These are phyloP conservation scores for Nephrotoma flavescens DNA, from an alignment of 2,888 invertebrate genomes.

Conservation along the genomic window DNA sequence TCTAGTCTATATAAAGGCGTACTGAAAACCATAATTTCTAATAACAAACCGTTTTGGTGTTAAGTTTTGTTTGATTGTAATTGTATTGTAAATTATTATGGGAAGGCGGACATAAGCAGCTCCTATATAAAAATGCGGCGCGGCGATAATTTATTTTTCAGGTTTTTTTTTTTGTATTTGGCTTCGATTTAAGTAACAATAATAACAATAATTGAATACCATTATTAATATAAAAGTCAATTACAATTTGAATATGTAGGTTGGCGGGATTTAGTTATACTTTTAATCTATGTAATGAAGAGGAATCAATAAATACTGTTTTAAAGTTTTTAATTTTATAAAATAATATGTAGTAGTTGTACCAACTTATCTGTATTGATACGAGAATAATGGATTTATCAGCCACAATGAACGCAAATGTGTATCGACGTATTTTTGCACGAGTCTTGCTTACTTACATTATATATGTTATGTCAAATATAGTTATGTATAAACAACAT, in stretches of 20 bases:
- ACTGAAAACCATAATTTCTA: background rate
- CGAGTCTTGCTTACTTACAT: no score
- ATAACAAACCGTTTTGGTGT: background rate
- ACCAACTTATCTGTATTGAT: background rate
- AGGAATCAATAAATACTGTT: background rate
- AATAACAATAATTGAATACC: no score
- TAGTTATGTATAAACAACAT: no score
- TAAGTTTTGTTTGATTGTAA: background rate
- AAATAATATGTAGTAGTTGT: background rate
- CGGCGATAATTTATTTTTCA: background rate
- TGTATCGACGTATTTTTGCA: no score
- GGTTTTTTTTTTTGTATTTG: background rate
- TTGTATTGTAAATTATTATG: background rate
- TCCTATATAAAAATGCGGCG: background rate
- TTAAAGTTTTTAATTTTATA: background rate
- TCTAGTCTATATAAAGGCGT: background rate
- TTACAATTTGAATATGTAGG: background rate
- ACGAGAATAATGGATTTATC: no score
- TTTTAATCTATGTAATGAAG: background rate
- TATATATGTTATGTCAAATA: no score
- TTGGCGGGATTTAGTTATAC: background rate
- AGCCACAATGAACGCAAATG: no score
- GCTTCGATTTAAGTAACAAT: background rate
- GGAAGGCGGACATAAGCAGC: background rate
- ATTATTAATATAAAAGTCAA: background rate